A percentile compares a stretch with the other conserved stretches of the same genome.
Evolutionary conservation across 2,888 invertebrate genomes (phyloP).

Genomic region (Dicycla oo): DNA sequence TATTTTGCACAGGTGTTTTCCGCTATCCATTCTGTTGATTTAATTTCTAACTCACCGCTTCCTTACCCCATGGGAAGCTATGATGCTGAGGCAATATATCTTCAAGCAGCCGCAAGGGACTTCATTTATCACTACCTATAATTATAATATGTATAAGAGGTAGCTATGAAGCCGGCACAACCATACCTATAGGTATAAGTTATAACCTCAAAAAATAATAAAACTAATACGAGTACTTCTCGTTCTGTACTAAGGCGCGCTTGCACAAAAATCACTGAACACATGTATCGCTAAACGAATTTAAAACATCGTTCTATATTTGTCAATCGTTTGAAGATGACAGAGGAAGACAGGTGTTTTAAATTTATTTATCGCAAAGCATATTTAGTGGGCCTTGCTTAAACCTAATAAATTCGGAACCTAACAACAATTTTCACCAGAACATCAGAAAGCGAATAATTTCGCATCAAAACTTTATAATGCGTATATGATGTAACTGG

Average conservation of each 20-base stretch:
- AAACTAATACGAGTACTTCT: not conserved
- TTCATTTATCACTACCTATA: conserved; percentile 54
- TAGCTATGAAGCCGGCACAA: not conserved
- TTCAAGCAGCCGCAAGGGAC: conserved; percentile 43
- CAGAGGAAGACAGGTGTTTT: not conserved
- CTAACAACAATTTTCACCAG: not conserved
- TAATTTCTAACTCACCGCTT: conserved; percentile 45
- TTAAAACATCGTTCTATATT: not conserved
- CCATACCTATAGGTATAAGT: too few species aligned
- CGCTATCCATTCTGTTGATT: conserved; percentile 25
- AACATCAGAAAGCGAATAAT: not conserved
- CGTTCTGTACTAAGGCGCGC: not conserved
- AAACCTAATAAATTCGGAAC: not conserved
- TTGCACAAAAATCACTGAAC: not conserved
- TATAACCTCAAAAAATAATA: not conserved
- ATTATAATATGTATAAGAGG: conserved; percentile 18
- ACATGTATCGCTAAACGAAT: too few species aligned
- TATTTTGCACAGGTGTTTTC: conserved; percentile 36
- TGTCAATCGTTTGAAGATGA: too few species aligned
- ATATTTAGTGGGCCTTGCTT: not conserved
- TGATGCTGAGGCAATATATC: conserved; percentile 49
- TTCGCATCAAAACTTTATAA: conserved; percentile 22
- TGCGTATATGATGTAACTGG: conserved; percentile 53
- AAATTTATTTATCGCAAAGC: not conserved
- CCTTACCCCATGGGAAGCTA: conserved; percentile 19